Conservation (phyloP, 2,888 invertebrate species). For the Aporophyla nigra region DNA sequence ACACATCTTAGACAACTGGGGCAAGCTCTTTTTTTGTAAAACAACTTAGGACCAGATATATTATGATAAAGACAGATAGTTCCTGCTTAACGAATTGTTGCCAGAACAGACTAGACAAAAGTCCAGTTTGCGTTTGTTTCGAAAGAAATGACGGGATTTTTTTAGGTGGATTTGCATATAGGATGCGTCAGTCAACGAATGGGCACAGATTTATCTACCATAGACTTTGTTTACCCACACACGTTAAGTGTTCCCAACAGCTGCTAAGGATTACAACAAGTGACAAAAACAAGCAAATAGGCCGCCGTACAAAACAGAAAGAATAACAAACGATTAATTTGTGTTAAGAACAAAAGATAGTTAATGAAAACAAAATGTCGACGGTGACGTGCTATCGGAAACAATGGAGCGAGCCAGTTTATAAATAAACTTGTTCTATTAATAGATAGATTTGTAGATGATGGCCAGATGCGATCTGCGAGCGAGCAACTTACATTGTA, state of each 20-base stretch:
- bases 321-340: conserved; percentile 50
- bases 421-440: conserved; percentile 55
- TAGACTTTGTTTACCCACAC: conserved; percentile 12
- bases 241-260: conserved; percentile 5
- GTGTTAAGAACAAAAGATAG: conserved; percentile 61
- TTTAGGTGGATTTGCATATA: not conserved
- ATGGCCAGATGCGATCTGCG: conserved; percentile 39
- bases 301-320: conserved; percentile 33
- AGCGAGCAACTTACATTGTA: conserved; percentile 29
- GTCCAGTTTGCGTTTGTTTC: not conserved
- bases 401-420: conserved; percentile 58
- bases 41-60: conserved; percentile 1
- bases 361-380: conserved; percentile 63
- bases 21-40: conserved; percentile 6
- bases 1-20: conserved; percentile 23
- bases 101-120: not conserved
- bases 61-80: not conserved
- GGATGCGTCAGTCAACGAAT: not conserved
- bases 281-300: conserved; percentile 40
- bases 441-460: conserved; percentile 50
- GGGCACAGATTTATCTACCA: not conserved
- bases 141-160: not conserved
- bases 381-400: conserved; percentile 56
- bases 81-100: not conserved
- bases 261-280: conserved; percentile 29